Conservation (phyloP, 2,113 vertebrate species). For the Progne subis region DNA sequence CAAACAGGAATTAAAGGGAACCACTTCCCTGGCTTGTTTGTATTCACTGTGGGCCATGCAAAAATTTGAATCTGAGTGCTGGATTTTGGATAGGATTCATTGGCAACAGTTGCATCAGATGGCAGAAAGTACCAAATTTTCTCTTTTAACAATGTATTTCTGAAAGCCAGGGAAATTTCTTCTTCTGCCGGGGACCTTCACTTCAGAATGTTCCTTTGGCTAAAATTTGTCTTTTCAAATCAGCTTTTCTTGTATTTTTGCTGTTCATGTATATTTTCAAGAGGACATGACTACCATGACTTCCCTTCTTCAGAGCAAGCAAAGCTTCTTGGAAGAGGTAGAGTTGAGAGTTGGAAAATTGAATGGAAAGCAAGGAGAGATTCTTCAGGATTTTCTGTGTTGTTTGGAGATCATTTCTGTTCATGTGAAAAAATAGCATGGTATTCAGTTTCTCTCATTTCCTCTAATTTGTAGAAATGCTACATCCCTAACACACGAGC, state of each 20-base stretch:
- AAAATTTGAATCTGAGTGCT: neutral
- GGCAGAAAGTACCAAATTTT: neutral
- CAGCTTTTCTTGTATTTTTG: neutral
- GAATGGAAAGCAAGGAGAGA: neutral
- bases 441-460: neutral
- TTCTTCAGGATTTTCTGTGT: neutral
- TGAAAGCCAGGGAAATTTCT: neutral
- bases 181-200: neutral
- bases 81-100: neutral
- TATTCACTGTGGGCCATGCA: neutral
- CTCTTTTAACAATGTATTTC: neutral
- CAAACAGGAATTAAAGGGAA: neutral
- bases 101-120: neutral
- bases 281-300: neutral
- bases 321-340: neutral
- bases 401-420: neutral
- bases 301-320: neutral
- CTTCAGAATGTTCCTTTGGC: neutral
- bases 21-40: neutral
- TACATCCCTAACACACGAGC: neutral
- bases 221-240: neutral
- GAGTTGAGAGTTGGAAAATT: neutral
- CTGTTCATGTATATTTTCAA: neutral
- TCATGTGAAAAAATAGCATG: neutral
- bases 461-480: neutral